Evolutionary conservation across 2,888 invertebrate species (phyloP).

Genomic region (Psococerastis gibbosa): DNA sequence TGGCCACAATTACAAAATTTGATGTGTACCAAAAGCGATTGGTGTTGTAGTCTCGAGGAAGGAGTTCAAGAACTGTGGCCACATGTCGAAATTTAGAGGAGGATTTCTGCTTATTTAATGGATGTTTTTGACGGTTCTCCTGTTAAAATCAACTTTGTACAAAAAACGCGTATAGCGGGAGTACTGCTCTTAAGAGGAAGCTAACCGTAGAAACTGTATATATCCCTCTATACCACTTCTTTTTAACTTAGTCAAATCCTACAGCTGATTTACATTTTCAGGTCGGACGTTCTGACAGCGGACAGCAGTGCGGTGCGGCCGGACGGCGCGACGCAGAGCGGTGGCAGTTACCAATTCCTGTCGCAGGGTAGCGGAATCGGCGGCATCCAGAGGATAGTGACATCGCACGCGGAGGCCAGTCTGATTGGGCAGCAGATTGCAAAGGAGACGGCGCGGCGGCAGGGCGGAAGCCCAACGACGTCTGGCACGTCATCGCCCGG

Average conservation of each 20-base stretch:
- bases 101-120: no score
- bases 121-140: no score
- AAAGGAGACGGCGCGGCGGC: constrained; percentile 44
- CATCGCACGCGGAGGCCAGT: constrained; percentile 60
- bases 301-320: constrained; percentile 16
- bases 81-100: no score
- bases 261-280: neutral
- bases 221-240: neutral
- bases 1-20: no score
- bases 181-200: no score
- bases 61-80: no score
- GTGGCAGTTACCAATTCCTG: neutral
- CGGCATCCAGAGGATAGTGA: constrained; percentile 49
- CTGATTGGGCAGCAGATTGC: constrained; percentile 73
- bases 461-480: constrained; percentile 31
- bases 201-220: no score
- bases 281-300: constrained; percentile 11
- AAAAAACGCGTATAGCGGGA: no score
- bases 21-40: no score
- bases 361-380: constrained; percentile 18
- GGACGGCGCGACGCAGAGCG: constrained; percentile 15
- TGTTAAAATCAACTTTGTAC: no score
- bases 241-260: constrained; percentile 1
- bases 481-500: constrained; percentile 21
- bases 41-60: no score